Percentiles rank a stretch among this genome's conserved stretches.
phyloP scores from a whole-genome alignment of 64 coral and sea anemone species.

The Trachythela sp. region DNA sequence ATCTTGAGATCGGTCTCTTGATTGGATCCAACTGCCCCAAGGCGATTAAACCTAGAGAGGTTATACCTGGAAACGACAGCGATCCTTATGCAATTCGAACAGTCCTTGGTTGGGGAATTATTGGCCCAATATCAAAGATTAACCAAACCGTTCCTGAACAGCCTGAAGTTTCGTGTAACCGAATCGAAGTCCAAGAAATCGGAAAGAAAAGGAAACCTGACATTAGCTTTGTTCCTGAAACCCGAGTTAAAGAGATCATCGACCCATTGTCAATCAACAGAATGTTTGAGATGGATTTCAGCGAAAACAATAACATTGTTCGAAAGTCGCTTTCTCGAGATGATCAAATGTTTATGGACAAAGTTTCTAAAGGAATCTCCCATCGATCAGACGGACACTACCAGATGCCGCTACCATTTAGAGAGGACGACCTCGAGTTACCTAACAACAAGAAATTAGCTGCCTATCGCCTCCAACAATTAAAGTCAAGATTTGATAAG shows the following conservation, averaged over 20 bases:
- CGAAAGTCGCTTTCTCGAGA: not conserved
- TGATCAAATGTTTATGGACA: not conserved
- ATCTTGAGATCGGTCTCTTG: not conserved
- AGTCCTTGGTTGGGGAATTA: constrained; percentile 3
- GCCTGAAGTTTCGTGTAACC: not conserved
- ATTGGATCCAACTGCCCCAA: not conserved
- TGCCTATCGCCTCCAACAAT: not conserved
- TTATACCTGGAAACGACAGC: not conserved
- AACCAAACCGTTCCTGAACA: not conserved
- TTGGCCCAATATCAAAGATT: not conserved
- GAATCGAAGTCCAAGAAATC: not conserved
- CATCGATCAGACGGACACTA: not conserved
- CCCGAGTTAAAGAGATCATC: not conserved
- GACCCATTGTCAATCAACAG: not conserved
- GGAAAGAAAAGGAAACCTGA: not conserved
- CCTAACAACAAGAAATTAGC: not conserved
- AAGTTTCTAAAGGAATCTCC: not conserved
- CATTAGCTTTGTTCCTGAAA: not conserved
- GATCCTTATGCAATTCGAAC: not conserved
- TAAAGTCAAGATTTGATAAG: not conserved
- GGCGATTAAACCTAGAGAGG: not conserved
- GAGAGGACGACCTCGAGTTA: not conserved
- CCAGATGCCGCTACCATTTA: not conserved
- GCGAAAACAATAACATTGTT: too few relatives aligned
- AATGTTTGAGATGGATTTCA: not conserved